phyloP scores from a whole-genome alignment of 2,797 vertebrate genomes.

The Malacoraja senta region DNA sequence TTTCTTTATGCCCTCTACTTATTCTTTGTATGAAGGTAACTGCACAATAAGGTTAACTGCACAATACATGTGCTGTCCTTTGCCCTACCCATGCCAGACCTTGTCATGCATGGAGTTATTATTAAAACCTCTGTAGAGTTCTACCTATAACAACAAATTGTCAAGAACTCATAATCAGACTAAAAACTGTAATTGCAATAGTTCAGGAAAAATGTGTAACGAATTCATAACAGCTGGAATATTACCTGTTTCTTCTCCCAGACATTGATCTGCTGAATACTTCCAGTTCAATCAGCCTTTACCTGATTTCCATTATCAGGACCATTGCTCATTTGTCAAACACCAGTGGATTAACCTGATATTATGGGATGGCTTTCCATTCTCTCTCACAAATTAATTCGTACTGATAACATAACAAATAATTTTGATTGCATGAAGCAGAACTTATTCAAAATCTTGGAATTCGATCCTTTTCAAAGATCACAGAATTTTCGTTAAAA shows the following conservation, averaged over 20 bases:
- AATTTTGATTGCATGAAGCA: background rate
- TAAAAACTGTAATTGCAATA: background rate
- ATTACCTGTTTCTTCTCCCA: background rate
- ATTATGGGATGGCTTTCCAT: background rate
- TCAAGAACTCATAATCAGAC: background rate
- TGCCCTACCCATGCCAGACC: background rate
- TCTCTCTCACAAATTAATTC: background rate
- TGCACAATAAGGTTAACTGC: background rate
- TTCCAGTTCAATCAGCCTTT: background rate
- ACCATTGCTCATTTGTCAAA: background rate
- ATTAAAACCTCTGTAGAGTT: background rate
- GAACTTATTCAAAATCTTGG: conserved; percentile 5
- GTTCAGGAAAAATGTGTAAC: background rate
- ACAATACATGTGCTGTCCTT: background rate
- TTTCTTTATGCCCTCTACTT: background rate
- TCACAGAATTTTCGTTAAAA: background rate
- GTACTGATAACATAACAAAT: background rate
- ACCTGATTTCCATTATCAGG: background rate
- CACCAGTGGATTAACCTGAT: background rate
- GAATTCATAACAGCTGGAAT: background rate
- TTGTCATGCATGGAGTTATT: background rate
- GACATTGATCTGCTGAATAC: background rate
- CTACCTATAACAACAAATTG: background rate
- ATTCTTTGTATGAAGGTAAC: background rate
- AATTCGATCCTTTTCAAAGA: background rate